phyloP scores from a whole-genome alignment of 2,113 vertebrate genomes.

The Mastomys coucha region DNA sequence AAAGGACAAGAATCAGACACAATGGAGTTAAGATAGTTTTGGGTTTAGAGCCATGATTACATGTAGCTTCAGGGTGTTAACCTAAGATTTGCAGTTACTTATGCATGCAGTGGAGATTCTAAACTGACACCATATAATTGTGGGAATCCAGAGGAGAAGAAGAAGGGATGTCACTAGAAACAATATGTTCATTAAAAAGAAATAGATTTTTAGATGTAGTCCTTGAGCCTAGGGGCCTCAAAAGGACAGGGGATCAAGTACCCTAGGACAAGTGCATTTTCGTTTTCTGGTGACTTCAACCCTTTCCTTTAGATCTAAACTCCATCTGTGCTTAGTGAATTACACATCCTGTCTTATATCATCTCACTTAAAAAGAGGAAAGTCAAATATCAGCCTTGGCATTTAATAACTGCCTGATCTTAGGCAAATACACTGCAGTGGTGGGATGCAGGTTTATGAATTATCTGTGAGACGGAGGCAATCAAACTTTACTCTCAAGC shows the following conservation, averaged over 20 bases:
- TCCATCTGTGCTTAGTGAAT: background rate
- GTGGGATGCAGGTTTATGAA: background rate
- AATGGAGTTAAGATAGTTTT: no score
- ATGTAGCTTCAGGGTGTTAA: background rate
- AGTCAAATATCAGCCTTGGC: background rate
- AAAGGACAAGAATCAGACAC: no score
- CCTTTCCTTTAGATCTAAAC: background rate
- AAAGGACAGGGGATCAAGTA: background rate
- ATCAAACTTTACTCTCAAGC: background rate
- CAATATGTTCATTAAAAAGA: no score
- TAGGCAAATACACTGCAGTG: background rate
- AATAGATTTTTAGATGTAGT: background rate
- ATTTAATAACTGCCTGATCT: constrained; percentile 33
- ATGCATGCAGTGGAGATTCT: no score
- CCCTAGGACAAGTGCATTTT: rapidly evolving
- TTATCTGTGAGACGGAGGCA: background rate
- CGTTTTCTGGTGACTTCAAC: background rate
- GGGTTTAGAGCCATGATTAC: background rate
- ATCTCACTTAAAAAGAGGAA: constrained; percentile 2
- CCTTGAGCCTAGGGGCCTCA: rapidly evolving
- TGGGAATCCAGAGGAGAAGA: background rate
- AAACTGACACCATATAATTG: background rate
- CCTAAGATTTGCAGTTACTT: background rate
- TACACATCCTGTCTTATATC: background rate
- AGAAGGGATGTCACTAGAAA: background rate